Conservation (phyloP, 2,797 vertebrate species). For the Halcyon leucocephala region DNA sequence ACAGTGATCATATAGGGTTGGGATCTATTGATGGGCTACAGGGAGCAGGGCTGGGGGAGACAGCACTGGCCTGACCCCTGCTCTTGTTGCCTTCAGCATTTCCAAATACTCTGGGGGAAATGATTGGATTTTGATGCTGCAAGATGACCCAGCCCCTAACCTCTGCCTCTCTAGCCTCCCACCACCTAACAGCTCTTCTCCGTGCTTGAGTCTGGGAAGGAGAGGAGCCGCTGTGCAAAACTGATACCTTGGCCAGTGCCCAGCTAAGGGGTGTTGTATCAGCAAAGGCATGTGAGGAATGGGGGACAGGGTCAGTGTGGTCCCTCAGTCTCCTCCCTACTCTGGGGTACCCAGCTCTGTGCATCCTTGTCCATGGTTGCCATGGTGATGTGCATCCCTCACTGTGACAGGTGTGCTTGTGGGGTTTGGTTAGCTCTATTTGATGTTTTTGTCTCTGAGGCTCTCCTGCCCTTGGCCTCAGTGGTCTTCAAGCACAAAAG, state of each 20-base stretch:
- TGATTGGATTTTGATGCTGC: background rate
- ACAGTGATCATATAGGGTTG: rapidly evolving
- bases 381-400: constrained; percentile 47
- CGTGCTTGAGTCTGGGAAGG: background rate
- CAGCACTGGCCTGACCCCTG: background rate
- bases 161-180: background rate
- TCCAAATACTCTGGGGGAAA: background rate
- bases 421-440: constrained; percentile 30
- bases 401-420: background rate
- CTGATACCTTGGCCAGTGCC: rapidly evolving
- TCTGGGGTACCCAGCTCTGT: background rate
- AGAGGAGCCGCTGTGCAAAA: background rate
- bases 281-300: background rate
- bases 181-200: rapidly evolving
- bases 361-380: constrained; percentile 55
- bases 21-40: background rate
- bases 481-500: background rate
- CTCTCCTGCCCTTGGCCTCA: background rate
- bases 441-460: background rate
- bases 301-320: background rate
- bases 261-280: background rate
- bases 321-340: background rate
- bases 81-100: background rate
- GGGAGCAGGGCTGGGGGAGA: rapidly evolving
- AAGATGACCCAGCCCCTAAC: background rate